A percentile compares a stretch with the other conserved stretches of the same genome.
Evolutionary conservation across 1,140 invertebrate species (phyloP).

Genomic region (Ceratoteleas bidentatus): DNA sequence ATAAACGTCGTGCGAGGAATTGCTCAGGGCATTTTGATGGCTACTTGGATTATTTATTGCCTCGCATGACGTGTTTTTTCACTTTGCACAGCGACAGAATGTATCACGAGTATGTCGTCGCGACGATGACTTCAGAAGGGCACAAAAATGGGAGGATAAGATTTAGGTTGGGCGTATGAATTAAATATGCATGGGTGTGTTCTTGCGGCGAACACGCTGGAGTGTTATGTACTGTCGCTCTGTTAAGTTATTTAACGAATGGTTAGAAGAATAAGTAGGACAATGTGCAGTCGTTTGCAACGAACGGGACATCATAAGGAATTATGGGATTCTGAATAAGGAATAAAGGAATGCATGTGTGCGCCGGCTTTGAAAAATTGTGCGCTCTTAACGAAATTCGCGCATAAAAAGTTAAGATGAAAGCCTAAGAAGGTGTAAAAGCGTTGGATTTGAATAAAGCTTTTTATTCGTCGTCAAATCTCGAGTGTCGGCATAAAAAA

Average conservation of each 20-base stretch:
- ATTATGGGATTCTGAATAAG: neutral
- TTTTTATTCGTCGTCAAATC: no score
- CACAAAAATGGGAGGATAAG: neutral
- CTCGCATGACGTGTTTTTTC: neutral
- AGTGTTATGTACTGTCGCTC: neutral
- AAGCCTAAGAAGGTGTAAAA: neutral
- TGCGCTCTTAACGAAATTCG: neutral
- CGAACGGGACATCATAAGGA: neutral
- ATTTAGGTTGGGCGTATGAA: neutral
- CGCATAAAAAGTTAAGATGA: neutral
- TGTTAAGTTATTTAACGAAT: neutral
- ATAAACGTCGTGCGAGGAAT: neutral
- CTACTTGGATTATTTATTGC: neutral
- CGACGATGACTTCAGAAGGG: conserved; percentile 1
- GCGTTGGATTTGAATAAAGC: neutral
- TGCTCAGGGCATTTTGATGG: neutral
- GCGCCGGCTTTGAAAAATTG: neutral
- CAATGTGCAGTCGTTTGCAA: neutral
- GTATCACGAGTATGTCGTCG: neutral
- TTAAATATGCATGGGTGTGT: neutral
- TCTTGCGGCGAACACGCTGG: neutral
- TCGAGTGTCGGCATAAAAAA: neutral
- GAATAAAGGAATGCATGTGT: no score
- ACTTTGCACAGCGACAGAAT: neutral
- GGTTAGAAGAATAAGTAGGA: neutral